These are phyloP conservation scores for Myocastor coypus DNA, from an alignment of 2,113 vertebrate genomes.

Conservation along the genomic window DNA sequence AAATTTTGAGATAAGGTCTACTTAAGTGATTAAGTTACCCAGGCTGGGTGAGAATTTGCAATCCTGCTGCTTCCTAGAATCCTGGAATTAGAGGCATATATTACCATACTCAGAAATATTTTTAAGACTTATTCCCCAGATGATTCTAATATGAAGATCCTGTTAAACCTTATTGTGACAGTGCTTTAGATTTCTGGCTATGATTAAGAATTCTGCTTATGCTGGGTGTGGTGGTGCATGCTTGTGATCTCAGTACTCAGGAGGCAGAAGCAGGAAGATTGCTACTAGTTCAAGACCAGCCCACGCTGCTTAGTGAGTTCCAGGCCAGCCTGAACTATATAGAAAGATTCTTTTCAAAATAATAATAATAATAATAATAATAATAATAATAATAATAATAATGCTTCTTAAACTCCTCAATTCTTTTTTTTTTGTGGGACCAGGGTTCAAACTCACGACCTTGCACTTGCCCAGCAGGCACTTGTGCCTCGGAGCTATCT, in stretches of 20 bases:
- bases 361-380: background rate
- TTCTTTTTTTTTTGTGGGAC: too few relatives aligned
- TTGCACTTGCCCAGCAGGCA: too few relatives aligned
- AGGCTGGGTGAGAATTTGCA: background rate
- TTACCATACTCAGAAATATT: background rate
- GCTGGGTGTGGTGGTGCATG: background rate
- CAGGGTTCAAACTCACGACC: too few relatives aligned
- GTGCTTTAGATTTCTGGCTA: constrained; percentile 27
- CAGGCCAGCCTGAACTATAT: background rate
- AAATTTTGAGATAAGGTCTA: background rate
- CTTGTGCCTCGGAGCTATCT: too few relatives aligned
- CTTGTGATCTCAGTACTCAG: background rate
- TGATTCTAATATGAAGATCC: background rate
- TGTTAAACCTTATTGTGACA: background rate
- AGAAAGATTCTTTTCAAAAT: background rate
- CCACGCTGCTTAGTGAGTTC: background rate
- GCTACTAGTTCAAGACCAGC: background rate
- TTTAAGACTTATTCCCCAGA: background rate
- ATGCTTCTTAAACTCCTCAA: background rate
- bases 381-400: background rate
- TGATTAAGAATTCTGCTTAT: background rate
- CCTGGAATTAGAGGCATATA: background rate
- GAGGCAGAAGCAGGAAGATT: background rate
- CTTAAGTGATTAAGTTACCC: background rate
- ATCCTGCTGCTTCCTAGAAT: background rate